Evolutionary conservation across 2,797 vertebrate species (phyloP), one percentile per base, ranked within the genome.

Genomic region (Lycodopsis pacificus): DNA sequence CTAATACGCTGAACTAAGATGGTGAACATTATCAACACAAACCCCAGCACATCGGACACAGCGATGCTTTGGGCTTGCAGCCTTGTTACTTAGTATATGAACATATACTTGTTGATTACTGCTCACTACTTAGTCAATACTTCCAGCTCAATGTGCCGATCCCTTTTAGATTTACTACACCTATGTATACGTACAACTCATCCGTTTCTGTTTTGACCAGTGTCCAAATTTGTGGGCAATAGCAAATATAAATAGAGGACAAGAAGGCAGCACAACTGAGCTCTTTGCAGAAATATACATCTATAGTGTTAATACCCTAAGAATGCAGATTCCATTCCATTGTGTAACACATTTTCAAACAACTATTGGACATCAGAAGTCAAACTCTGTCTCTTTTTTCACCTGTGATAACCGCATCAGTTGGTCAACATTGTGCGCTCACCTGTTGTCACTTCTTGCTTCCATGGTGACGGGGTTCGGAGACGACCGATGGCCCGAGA

Each of bases 381-480:
- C 7, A 7, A 20, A 12, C 7, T 10, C 7, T 10, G 40, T 70
- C 27, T 27, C n/a, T 7, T 27, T 20, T 11, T 4, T 34, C 30
- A 27, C 7, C 3, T 34, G 19, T 12, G 22, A 14, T 19, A 59
- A 56, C 63, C 8, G 12, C 20, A 3, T 34, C 30, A 66, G 36
- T n/a, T 25, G 48, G 14, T 17, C 32, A 56, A n/a, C 17, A 34
- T 27, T 11, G 4, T 59, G 48, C 19, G 59, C 83, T 78, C 83
- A 99, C 98, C 98, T 97, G 92, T 96, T 99, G 88, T 99, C 98
- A 89, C 94, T 98, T 79, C 98, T 96, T 71, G 97, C 94, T 91
- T 99, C 98, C 98, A 99, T 99, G 57, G 97, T 95, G 78, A 98
- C 97, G 0, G 98, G 97, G 87, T 99, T 99, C 22, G 98, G 98